A percentile compares a stretch with the other conserved stretches of the same genome.
Evolutionary conservation across 1,140 invertebrate species (phyloP).

Genomic region (Pogonognathellus flavescens): DNA sequence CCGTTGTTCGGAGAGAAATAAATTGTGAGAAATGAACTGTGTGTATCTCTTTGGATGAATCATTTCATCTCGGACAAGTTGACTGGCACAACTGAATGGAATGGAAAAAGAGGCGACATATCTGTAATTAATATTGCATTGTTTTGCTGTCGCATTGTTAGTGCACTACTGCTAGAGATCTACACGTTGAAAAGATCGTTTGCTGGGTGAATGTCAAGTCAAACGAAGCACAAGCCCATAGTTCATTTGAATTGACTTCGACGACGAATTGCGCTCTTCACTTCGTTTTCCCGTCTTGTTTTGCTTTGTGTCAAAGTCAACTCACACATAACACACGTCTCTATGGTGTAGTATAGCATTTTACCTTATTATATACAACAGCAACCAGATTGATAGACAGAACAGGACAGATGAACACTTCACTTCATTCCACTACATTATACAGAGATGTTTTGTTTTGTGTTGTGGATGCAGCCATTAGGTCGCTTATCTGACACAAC

Average conservation of each 20-base stretch:
- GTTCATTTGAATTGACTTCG: not conserved
- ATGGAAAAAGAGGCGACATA: conserved; percentile 53
- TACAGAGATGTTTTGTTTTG: conserved; percentile 2
- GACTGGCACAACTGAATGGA: conserved; percentile 24
- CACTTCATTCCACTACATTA: not conserved
- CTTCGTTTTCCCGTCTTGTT: conserved; percentile 20
- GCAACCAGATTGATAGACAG: conserved; percentile 11
- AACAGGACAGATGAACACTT: not conserved
- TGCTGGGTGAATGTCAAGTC: conserved; percentile 54
- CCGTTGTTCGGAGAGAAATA: not conserved
- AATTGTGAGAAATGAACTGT: conserved; percentile 37
- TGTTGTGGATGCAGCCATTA: not conserved
- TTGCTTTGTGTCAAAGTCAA: conserved; percentile 29
- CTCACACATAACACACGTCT: not conserved
- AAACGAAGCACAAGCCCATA: not conserved
- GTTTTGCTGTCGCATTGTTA: conserved; percentile 58
- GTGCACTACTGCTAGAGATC: not conserved
- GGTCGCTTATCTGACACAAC: not conserved
- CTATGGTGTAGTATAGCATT: not conserved
- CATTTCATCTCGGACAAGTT: conserved; percentile 27
- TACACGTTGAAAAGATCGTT: not conserved
- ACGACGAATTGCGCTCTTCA: not conserved
- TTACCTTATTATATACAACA: not conserved
- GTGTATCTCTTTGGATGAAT: conserved; percentile 16
- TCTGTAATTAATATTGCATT: conserved; percentile 66